These are phyloP conservation scores for Metopolophium dirhodum DNA, from an alignment of 1,140 invertebrate genomes.

Conservation along the genomic window DNA sequence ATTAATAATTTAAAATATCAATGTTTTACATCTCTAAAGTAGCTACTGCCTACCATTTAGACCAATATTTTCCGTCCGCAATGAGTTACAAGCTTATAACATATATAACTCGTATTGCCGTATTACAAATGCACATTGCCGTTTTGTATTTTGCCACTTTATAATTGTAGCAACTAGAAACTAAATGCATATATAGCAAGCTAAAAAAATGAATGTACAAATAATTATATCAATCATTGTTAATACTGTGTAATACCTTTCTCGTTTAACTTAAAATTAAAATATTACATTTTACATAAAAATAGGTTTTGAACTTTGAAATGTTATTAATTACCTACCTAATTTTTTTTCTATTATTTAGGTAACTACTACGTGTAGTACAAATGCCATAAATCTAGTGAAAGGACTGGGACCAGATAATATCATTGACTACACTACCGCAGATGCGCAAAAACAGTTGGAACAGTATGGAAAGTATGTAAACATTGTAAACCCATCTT, in stretches of 20 bases:
- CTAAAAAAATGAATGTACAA: no score
- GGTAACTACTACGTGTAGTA: slow-evolving; percentile 79
- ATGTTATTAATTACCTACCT: background rate
- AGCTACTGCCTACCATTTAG: no score
- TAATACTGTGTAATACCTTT: background rate
- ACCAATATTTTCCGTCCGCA: no score
- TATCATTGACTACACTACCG: slow-evolving; percentile 79
- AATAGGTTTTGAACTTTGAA: background rate
- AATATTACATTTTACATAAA: background rate
- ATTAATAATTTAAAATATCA: no score
- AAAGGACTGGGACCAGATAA: slow-evolving; percentile 74
- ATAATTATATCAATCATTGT: no score
- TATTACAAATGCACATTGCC: no score
- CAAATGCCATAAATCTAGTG: slow-evolving; percentile 75
- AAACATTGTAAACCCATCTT: background rate
- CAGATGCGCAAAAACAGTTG: slow-evolving; percentile 63
- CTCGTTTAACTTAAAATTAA: background rate
- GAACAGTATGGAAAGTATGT: slow-evolving; percentile 72
- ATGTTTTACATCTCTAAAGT: no score
- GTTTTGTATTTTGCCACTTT: no score
- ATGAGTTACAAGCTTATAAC: no score
- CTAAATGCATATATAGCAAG: no score
- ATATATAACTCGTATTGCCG: no score
- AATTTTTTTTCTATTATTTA: slow-evolving; percentile 61
- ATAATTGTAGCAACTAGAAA: no score